phyloP scores from a whole-genome alignment of 2,113 vertebrate species.

The Mustelus asterias region DNA sequence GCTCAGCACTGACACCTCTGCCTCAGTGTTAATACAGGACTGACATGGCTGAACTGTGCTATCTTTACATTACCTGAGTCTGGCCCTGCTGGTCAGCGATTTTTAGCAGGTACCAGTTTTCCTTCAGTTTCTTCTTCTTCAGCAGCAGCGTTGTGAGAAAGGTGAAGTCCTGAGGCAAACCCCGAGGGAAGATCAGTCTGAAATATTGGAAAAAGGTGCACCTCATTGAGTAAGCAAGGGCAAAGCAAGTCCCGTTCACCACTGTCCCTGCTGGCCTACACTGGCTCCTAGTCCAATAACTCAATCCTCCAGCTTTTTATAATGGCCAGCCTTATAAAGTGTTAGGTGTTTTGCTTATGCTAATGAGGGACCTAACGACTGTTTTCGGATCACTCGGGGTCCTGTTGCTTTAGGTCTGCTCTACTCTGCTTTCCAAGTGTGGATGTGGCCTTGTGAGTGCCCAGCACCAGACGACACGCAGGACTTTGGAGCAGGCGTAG shows the following conservation, averaged over 20 bases:
- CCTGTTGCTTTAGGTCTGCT: too few relatives aligned
- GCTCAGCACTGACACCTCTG: not conserved
- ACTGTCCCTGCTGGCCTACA: not conserved
- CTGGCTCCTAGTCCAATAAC: not conserved
- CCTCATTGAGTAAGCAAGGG: not conserved
- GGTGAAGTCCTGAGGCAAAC: constrained; percentile 77
- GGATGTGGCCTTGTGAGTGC: too few relatives aligned
- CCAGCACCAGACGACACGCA: too few relatives aligned
- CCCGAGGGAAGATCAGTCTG: constrained; percentile 79
- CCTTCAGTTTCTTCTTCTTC: constrained; percentile 75
- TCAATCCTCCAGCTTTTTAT: too few relatives aligned
- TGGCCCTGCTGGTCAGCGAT: constrained; percentile 77
- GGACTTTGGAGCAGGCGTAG: too few relatives aligned
- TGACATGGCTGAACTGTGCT: not conserved
- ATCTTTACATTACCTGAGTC: constrained; percentile 69
- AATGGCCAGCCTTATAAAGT: too few relatives aligned
- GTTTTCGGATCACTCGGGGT: too few relatives aligned
- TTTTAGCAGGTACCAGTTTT: constrained; percentile 84
- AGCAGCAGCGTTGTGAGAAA: constrained; percentile 78
- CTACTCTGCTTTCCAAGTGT: too few relatives aligned
- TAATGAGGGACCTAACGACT: too few relatives aligned
- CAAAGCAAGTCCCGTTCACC: not conserved
- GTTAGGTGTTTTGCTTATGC: too few relatives aligned
- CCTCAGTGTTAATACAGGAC: too few relatives aligned
- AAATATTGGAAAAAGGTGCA: not conserved